phyloP scores from a whole-genome alignment of 1,140 invertebrate species.

The Piezodorus guildinii region DNA sequence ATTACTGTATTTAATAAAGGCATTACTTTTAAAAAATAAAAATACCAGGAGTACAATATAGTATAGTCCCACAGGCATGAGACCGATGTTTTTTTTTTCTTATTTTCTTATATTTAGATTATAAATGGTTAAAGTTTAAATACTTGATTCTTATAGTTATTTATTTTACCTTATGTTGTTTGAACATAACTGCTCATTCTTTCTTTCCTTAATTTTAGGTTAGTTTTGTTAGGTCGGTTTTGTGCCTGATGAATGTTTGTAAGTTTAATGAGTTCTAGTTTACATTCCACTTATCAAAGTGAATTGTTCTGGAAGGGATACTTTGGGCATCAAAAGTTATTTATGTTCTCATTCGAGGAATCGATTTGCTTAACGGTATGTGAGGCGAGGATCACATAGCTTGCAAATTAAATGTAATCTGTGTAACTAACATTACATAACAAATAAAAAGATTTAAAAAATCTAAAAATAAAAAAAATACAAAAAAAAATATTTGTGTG shows the following conservation, averaged over 20 bases:
- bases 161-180: constrained; percentile 20
- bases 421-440: constrained; percentile 8
- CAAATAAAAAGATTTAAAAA: not conserved
- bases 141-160: constrained; percentile 20
- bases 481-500: constrained; percentile 9
- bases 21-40: constrained; percentile 6
- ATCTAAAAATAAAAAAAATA: constrained; percentile 14
- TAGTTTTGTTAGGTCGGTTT: not conserved
- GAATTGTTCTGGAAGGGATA: constrained; percentile 25
- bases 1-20: constrained; percentile 18
- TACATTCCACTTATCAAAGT: constrained; percentile 20
- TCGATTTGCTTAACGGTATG: constrained; percentile 4
- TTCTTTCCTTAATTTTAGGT: constrained; percentile 9
- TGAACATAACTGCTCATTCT: constrained; percentile 1
- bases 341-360: constrained; percentile 12
- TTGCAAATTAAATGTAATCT: constrained; percentile 14
- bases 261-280: constrained; percentile 3
- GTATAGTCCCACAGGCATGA: constrained; percentile 3
- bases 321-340: constrained; percentile 25
- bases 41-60: constrained; percentile 10
- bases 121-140: constrained; percentile 8
- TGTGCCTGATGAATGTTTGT: constrained; percentile 5
- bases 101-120: not conserved
- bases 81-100: constrained; percentile 5
- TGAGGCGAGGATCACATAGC: constrained; percentile 23